Evolutionary conservation across 1,140 invertebrate genomes (phyloP).

Genomic region (Brachionus angularis): DNA sequence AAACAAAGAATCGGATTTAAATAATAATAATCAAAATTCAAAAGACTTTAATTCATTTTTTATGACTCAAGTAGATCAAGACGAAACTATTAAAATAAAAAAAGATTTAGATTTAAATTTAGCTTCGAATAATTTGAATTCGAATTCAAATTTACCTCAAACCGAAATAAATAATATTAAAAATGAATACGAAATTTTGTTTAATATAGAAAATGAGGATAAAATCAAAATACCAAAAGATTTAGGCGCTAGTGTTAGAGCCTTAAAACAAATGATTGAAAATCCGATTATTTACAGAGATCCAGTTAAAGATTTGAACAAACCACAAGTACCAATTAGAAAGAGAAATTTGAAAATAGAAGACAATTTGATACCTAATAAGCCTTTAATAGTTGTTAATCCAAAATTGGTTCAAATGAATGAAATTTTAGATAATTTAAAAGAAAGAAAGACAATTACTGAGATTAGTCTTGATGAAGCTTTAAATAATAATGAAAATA

Average conservation of each 20-base stretch:
- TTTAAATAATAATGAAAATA: neutral
- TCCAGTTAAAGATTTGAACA: slow-evolving; percentile 3
- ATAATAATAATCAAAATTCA: too few species aligned
- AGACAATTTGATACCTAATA: neutral
- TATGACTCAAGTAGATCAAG: slow-evolving; percentile 40
- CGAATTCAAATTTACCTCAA: too few species aligned
- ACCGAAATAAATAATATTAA: neutral
- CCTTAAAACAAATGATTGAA: slow-evolving; percentile 31
- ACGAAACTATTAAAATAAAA: neutral
- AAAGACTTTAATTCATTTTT: slow-evolving; percentile 39
- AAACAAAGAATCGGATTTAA: neutral
- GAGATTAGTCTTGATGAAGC: neutral
- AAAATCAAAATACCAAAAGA: slow-evolving; percentile 41
- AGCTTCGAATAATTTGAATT: too few species aligned
- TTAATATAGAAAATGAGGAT: slow-evolving; percentile 43
- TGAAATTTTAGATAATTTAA: slow-evolving; percentile 4
- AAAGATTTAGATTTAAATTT: too few species aligned
- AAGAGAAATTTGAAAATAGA: slow-evolving; percentile 13
- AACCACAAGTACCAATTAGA: slow-evolving; percentile 2
- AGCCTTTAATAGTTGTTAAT: neutral
- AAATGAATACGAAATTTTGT: slow-evolving; percentile 3
- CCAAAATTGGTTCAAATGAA: slow-evolving; percentile 5
- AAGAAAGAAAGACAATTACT: neutral
- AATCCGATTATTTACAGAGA: slow-evolving; percentile 33
- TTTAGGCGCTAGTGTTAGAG: slow-evolving; percentile 25